These are phyloP conservation scores for Notodonta ziczac DNA, from an alignment of 2,888 invertebrate genomes.

Conservation along the genomic window DNA sequence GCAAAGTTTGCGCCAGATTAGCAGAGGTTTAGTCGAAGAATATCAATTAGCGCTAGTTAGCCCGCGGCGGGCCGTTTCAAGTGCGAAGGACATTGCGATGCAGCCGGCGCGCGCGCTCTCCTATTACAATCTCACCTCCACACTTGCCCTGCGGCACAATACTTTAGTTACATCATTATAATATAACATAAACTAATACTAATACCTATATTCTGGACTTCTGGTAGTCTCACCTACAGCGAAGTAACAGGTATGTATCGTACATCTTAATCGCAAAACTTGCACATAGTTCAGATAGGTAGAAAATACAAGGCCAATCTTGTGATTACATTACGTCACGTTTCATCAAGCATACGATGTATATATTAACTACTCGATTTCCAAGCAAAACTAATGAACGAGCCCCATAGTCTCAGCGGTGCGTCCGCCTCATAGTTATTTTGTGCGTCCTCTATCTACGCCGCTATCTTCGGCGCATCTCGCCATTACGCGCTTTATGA, in stretches of 20 bases:
- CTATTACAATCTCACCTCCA: conserved; percentile 14
- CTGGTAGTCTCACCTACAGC: too few relatives aligned
- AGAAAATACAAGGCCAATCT: too few relatives aligned
- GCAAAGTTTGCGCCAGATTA: neutral
- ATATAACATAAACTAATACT: too few relatives aligned
- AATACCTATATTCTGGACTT: too few relatives aligned
- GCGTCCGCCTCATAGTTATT: neutral
- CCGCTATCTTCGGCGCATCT: conserved; percentile 11
- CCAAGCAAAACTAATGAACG: neutral
- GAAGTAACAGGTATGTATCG: too few relatives aligned
- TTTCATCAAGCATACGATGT: too few relatives aligned
- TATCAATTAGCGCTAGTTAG: conserved; percentile 31
- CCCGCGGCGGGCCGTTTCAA: neutral
- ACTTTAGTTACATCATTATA: conserved; percentile 7
- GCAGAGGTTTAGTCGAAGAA: conserved; percentile 24
- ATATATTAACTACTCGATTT: too few relatives aligned
- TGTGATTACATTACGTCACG: too few relatives aligned
- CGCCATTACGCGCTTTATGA: conserved; percentile 13
- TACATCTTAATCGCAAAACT: too few relatives aligned
- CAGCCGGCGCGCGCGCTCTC: conserved; percentile 15
- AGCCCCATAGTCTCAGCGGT: neutral
- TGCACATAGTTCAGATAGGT: too few relatives aligned
- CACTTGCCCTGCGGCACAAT: neutral
- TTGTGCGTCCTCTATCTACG: neutral
- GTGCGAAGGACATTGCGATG: conserved; percentile 20